Evolutionary conservation across 2,888 invertebrate species (phyloP).

Genomic region (Morpho helenor): DNA sequence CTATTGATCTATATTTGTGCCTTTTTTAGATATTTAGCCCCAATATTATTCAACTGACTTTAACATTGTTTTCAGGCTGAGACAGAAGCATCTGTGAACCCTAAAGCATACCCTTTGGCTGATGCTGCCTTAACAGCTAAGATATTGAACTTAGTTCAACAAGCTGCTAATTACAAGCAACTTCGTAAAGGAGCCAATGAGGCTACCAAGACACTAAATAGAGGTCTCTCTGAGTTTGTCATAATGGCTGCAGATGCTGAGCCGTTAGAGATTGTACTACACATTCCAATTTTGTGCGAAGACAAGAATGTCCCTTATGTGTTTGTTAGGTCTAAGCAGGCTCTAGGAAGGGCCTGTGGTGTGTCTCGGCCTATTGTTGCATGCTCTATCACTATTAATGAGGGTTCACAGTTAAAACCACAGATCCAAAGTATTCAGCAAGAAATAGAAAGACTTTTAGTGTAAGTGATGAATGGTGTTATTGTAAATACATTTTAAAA

Average conservation of each 20-base stretch:
- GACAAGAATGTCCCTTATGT: conserved; percentile 99
- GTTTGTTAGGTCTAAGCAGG: conserved; percentile 97
- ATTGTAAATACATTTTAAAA: background rate
- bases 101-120: conserved; percentile 98
- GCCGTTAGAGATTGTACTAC: conserved; percentile 97
- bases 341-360: conserved; percentile 97
- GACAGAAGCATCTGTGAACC: conserved; percentile 85
- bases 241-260: conserved; percentile 99
- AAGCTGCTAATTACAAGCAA: conserved; percentile 98
- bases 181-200: conserved; percentile 99
- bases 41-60: no score
- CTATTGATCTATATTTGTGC: no score
- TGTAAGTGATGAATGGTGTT: conserved; percentile 77
- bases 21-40: no score
- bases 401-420: conserved; percentile 97
- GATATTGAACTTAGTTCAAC: conserved; percentile 96
- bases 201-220: conserved; percentile 97
- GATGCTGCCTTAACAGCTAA: conserved; percentile 95
- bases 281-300: conserved; percentile 97
- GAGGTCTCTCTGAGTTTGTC: conserved; percentile 97
- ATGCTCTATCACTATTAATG: conserved; percentile 96
- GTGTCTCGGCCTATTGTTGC: conserved; percentile 98
- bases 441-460: conserved; percentile 97
- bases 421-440: conserved; percentile 95
- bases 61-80: conserved; percentile 78